Percentiles rank a stretch among this genome's conserved stretches.
Evolutionary conservation across 2,797 vertebrate species (phyloP).

Genomic region (Monodelphis domestica): DNA sequence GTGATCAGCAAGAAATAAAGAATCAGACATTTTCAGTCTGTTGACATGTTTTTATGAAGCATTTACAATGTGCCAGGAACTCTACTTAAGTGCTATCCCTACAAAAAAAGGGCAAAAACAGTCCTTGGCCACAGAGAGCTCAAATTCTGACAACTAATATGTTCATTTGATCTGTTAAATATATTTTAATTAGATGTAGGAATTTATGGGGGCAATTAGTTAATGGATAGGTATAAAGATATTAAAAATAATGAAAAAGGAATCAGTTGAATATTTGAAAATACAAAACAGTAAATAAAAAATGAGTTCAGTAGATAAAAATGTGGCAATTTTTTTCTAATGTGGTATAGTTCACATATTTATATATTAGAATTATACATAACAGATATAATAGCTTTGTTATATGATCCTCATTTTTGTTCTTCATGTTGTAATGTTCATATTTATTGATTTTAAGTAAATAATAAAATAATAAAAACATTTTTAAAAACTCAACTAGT

Average conservation of each 20-base stretch:
- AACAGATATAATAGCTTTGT: not conserved
- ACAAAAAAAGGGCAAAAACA: not conserved
- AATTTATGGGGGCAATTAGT: not conserved
- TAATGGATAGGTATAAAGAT: not conserved
- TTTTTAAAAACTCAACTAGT: not conserved
- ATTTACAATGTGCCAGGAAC: not conserved
- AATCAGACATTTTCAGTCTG: not conserved
- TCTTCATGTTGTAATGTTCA: not conserved
- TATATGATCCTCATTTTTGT: not conserved
- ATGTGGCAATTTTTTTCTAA: not conserved
- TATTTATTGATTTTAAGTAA: not conserved
- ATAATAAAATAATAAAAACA: not conserved
- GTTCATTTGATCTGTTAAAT: not conserved
- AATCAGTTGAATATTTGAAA: not conserved
- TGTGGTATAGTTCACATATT: not conserved
- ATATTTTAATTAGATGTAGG: too few species aligned
- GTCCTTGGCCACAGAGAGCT: not conserved
- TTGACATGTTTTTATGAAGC: not conserved
- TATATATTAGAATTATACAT: not conserved
- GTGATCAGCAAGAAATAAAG: not conserved
- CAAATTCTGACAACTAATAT: not conserved
- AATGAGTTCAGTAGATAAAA: not conserved
- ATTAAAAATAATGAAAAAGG: not conserved
- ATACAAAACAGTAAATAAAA: not conserved
- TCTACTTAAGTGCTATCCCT: not conserved